Evolutionary conservation across 2,797 vertebrate genomes (phyloP), one percentile per base, ranked within the genome.

Genomic region (Enoplosus armatus): DNA sequence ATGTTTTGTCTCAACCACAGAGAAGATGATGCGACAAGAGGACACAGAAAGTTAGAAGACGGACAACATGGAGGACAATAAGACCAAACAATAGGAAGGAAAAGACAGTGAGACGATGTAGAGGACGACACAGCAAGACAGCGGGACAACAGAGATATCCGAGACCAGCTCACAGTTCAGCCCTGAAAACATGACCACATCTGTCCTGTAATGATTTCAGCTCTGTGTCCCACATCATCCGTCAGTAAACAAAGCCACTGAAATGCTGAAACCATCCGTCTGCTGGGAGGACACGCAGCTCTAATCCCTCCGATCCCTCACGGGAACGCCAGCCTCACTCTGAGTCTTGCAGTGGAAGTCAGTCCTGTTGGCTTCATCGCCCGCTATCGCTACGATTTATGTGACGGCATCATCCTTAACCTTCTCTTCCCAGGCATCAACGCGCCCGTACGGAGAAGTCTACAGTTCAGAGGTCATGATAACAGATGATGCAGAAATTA

Each of bases 401-500:
- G 84, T 31, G 1, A 0, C 56, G 6, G 35, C 18, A 3, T 77
- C 59, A 81, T 65, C 70, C 1, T 27, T 77, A 62, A 73, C 64
- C 79, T 66, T 41, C 60, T 22, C 61, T 43, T 61, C 43, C 33
- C 79, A 39, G 58, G 41, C 39, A 22, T 45, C 29, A 16, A 1
- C 56, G 8, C 24, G 0, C 37, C 77, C 6, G 50, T 26, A 15
- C 10, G 15, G 59, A 65, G 45, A 31, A 14, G 63, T 61, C 63
- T 16, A 1, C 8, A 22, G 75, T 15, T 80, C 77, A 78, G 26
- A 65, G 83, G 73, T 68, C 76, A 10, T 0, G 1, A 60, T 69
- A 61, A 78, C 66, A 80, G 64, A 85, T 54, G 35, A 69, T 54
- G n/a, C 60, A 77, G 77, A 83, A 72, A 85, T 80, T 27, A 83